Base-by-base conservation (phyloP, 2,797 vertebrate genomes). In the Pyrocephalus nanus region DNA sequence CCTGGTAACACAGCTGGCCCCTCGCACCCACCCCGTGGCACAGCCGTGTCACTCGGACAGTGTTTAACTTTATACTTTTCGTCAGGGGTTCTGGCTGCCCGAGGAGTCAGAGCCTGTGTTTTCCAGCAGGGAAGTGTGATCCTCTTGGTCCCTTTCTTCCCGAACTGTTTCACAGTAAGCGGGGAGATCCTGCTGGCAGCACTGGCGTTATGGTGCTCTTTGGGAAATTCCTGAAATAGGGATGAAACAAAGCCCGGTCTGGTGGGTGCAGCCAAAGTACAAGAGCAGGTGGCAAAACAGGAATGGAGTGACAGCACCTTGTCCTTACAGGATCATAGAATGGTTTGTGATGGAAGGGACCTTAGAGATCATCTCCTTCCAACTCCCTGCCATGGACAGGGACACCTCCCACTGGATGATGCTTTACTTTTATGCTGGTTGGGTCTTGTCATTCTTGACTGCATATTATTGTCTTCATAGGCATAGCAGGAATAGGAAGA, bases 21-120 rank as follows among this genome's bases (percentile, higher is more conserved):
- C 15, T 45, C 20, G 12, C 29, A 21, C 2, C 22, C 4, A 13
- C 2, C 22, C 4, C 16, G 0, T 0, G 26, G 58, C 38, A 8
- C 13, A 20, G 45, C 30, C 27, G 34, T 7, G 26, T 21, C 25
- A 4, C 0, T 0, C 3, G 17, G 3, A 3, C 21, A 3, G 0
- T 9, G 5, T 26, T 38, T 15, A 0, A 10, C 11, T 32, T 34
- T 15, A 21, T 40, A 58, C 45, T 32, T 57, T 15, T 21, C 15
- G 1, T 11, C 51, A 10, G 51, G 11, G 12, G 23, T 5, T 25
- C 20, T 29, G 8, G n/a, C 55, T 76, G 60, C 60, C 18, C 3
- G 2, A 14, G 27, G 13, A 21, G 3, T 10, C 45, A 17, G 12
- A 11, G 4, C 14, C 38, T 14, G 54, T 4, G 20, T 38, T 45